phyloP scores from a whole-genome alignment of 2,113 vertebrate genomes.

The Ctenomys sociabilis region DNA sequence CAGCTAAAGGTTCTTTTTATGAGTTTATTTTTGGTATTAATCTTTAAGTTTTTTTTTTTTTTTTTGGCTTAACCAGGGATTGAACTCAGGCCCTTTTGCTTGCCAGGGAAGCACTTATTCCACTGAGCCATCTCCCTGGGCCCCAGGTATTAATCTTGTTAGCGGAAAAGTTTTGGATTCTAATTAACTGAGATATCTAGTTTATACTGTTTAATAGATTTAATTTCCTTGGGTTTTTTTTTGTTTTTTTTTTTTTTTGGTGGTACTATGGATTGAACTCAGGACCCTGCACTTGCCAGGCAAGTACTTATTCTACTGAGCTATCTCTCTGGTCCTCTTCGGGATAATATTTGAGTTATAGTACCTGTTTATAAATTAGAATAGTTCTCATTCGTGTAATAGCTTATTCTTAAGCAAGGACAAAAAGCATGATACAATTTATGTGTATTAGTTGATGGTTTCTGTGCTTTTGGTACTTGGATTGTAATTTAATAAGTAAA shows the following conservation, averaged over 20 bases:
- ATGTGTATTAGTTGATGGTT: conserved; percentile 15
- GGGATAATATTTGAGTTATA: conserved; percentile 26
- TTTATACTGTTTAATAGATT: conserved; percentile 45
- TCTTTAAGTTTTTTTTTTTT: too few species aligned
- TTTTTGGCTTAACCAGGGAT: too few species aligned
- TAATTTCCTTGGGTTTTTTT: neutral
- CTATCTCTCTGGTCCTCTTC: neutral
- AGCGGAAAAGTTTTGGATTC: neutral
- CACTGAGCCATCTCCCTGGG: too few species aligned
- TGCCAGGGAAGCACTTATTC: too few species aligned
- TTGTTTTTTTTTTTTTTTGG: too few species aligned
- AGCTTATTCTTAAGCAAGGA: conserved; percentile 30
- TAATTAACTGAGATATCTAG: neutral
- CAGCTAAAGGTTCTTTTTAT: conserved; percentile 3
- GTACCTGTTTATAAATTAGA: conserved; percentile 38
- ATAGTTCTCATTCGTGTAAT: conserved; percentile 10
- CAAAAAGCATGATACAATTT: conserved; percentile 3
- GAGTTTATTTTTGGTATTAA: conserved; percentile 41
- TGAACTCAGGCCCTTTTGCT: too few species aligned
- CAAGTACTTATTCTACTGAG: too few species aligned
- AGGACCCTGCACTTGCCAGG: too few species aligned
- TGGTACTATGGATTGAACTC: too few species aligned
- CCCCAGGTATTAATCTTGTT: conserved; percentile 30
- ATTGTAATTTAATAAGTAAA: conserved; percentile 9
- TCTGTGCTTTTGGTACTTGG: neutral